These are phyloP conservation scores for Acipenser ruthenus DNA, from an alignment of 2,797 vertebrate genomes.

Conservation along the genomic window DNA sequence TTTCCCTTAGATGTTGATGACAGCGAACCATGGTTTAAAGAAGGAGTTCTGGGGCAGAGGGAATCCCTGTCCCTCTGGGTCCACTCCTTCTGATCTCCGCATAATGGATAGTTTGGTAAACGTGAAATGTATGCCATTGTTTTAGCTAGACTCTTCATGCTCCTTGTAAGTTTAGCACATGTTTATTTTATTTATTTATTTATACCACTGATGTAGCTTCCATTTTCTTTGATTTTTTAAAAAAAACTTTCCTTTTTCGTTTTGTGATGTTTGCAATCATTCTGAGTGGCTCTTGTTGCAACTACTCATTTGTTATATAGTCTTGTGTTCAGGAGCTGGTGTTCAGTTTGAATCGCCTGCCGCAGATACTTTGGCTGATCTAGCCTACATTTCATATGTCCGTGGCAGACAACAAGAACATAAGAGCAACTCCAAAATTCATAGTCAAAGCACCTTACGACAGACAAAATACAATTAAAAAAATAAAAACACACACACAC, in stretches of 20 bases:
- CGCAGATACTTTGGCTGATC: no score
- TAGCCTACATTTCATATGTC: no score
- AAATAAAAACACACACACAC: no score
- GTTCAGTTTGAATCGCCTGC: no score
- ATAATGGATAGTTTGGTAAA: conserved; percentile 15
- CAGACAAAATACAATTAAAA: no score
- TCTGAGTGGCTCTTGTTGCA: no score
- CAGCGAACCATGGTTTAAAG: conserved; percentile 22
- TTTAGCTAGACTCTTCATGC: not conserved
- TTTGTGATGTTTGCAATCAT: no score
- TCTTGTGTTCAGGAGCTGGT: no score
- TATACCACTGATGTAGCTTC: not conserved
- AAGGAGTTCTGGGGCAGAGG: conserved; percentile 16
- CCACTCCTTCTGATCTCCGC: conserved; percentile 24
- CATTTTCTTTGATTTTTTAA: not conserved
- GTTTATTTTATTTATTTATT: not conserved
- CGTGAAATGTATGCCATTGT: not conserved
- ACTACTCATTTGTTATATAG: no score
- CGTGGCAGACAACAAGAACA: no score
- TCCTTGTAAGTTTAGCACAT: not conserved
- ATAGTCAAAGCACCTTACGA: no score
- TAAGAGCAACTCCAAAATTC: no score
- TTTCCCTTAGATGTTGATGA: conserved; percentile 19
- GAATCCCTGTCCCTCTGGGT: conserved; percentile 21
- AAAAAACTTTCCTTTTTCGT: not conserved